These are phyloP conservation scores for Nerophis ophidion DNA, from an alignment of 2,113 vertebrate species.

Conservation along the genomic window DNA sequence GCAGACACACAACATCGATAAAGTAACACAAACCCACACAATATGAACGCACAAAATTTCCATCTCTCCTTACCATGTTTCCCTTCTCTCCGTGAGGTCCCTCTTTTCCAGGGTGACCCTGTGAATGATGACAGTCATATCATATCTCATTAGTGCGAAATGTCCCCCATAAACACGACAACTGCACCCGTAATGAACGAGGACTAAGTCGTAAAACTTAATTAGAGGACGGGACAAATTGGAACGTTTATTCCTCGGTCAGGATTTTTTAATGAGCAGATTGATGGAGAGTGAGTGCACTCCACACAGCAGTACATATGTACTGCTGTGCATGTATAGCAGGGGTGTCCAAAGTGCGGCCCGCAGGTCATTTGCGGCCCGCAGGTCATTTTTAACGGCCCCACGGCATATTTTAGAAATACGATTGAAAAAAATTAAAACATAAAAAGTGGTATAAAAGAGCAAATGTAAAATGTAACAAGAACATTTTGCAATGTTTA, in stretches of 20 bases:
- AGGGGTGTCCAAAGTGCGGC: no score
- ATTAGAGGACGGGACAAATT: slow-evolving; percentile 22
- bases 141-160: slow-evolving; percentile 35
- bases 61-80: slow-evolving; percentile 72
- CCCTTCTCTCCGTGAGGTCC: slow-evolving; percentile 93
- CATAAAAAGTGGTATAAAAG: no score
- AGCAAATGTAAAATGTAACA: no score
- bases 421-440: no score
- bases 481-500: no score
- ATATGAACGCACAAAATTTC: slow-evolving; percentile 18
- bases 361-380: no score
- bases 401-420: no score
- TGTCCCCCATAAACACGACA: slow-evolving; percentile 51
- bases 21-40: slow-evolving; percentile 12
- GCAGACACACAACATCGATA: slow-evolving; percentile 26
- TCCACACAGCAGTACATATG: slow-evolving; percentile 22
- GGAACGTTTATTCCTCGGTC: slow-evolving; percentile 36
- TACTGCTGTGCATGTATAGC: slow-evolving; percentile 2
- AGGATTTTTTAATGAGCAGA: slow-evolving; percentile 32
- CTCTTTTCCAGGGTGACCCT: slow-evolving; percentile 98
- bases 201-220: slow-evolving; percentile 33
- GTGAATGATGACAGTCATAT: slow-evolving; percentile 43
- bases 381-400: no score
- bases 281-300: slow-evolving; percentile 12
- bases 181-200: slow-evolving; percentile 1